Base-by-base conservation (phyloP, 2,888 invertebrate genomes). In the Patella ulyssiponensis region DNA sequence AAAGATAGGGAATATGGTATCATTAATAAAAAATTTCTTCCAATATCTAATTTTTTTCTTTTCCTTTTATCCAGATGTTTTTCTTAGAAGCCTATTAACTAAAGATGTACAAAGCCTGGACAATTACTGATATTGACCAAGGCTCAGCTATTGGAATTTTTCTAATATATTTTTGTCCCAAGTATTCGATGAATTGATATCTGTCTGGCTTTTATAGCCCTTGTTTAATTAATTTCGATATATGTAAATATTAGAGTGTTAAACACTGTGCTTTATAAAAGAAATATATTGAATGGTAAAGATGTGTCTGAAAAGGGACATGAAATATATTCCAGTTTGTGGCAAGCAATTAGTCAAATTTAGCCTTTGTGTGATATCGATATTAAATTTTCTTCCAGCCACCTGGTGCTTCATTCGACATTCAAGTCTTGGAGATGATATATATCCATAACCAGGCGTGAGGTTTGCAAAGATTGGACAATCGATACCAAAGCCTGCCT, bases 361-460 rank as follows among this genome's bases (percentile, higher is more conserved):
- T 72, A 23, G 52, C 20, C 33, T 72, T 72, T 72, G 23, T 53
- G 53, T 51, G 20, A 72, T 53, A 72, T 72, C 51, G 51, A 53
- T 72, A 53, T 51, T 72, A 72, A 72, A 71, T 23, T 72, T 72
- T 52, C 52, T 72, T 44, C n/a, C 64, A 17, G n/a, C 72, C 20
- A 53, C 52, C 72, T 72, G 20, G 51, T 44, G 53, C 51, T 23
- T 72, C 52, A 73, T 44, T 73, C 69, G 23, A 53, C 23, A 53
- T 73, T 54, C 73, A 77, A 69, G 73, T 51, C 23, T 51, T 72
- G 53, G 53, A 53, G 23, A 53, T 53, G 44, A 52, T 23, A 20
- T 71, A 72, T 69, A 69, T 72, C 17, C 51, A 64, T 64, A 64
- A 64, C 64, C 64, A 64, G 64, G 23, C 20, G 23, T 15, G 64